Evolutionary conservation across 2,797 vertebrate species (phyloP).

Genomic region (Kryptopterus vitreolus): DNA sequence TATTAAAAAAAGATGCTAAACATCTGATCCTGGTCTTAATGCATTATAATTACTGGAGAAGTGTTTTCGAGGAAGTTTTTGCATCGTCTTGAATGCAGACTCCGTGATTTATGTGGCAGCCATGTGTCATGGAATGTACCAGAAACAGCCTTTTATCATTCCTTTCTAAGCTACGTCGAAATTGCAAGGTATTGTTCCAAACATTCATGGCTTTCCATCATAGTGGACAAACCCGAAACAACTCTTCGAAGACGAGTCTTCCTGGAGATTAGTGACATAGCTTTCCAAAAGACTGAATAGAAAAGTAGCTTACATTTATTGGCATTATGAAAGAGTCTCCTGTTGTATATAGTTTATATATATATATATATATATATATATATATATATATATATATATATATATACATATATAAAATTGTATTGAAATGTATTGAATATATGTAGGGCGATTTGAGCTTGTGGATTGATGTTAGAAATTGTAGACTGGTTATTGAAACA

Average conservation of each 20-base stretch:
- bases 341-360: background rate
- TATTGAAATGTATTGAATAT: no score
- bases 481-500: background rate
- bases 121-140: constrained; percentile 49
- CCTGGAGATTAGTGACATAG: constrained; percentile 8
- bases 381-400: background rate
- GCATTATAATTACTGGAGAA: background rate
- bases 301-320: constrained; percentile 6
- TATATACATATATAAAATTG: background rate
- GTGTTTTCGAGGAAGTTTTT: constrained; percentile 39
- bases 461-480: background rate
- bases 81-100: constrained; percentile 39
- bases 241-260: background rate
- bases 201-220: constrained; percentile 10
- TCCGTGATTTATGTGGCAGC: constrained; percentile 36
- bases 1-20: background rate
- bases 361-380: background rate
- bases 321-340: background rate
- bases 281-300: constrained; percentile 19
- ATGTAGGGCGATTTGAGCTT: no score
- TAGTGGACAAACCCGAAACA: background rate
- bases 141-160: constrained; percentile 26
- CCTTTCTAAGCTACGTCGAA: background rate
- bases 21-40: background rate
- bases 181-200: background rate